These are phyloP conservation scores for Elysia chlorotica DNA, from an alignment of 1,140 invertebrate species.

Conservation along the genomic window DNA sequence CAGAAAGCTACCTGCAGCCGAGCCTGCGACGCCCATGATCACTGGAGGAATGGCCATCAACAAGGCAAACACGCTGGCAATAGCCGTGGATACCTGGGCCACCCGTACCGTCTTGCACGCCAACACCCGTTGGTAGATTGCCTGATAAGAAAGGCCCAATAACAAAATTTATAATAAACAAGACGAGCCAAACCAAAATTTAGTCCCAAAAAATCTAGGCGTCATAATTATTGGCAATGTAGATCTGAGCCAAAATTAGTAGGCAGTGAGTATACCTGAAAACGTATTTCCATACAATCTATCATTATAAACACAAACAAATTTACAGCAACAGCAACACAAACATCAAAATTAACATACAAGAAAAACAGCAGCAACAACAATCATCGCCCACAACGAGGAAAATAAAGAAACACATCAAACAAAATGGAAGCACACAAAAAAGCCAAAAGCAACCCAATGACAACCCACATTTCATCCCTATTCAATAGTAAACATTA, in stretches of 20 bases:
- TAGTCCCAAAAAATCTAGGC: background rate
- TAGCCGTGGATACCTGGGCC: slow-evolving; percentile 23
- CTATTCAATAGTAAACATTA: too few species aligned
- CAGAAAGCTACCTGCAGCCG: slow-evolving; percentile 28
- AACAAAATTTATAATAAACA: background rate
- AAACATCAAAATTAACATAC: too few species aligned
- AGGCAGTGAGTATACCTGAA: too few species aligned
- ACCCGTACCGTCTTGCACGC: slow-evolving; percentile 20
- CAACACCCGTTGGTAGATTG: slow-evolving; percentile 32
- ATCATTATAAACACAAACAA: too few species aligned
- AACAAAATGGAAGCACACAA: background rate
- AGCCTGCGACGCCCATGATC: slow-evolving; percentile 33
- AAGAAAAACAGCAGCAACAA: too few species aligned
- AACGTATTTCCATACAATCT: too few species aligned
- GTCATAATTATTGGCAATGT: background rate
- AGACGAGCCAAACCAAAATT: background rate
- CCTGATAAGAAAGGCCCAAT: slow-evolving; percentile 11
- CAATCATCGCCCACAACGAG: too few species aligned
- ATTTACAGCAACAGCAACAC: too few species aligned
- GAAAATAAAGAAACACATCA: too few species aligned
- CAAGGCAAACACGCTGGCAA: slow-evolving; percentile 27
- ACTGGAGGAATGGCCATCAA: slow-evolving; percentile 31
- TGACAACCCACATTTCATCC: too few species aligned
- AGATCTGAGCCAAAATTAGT: background rate
- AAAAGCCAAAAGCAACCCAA: background rate